Conservation (phyloP, 2,797 vertebrate species). For the Menidia menidia region DNA sequence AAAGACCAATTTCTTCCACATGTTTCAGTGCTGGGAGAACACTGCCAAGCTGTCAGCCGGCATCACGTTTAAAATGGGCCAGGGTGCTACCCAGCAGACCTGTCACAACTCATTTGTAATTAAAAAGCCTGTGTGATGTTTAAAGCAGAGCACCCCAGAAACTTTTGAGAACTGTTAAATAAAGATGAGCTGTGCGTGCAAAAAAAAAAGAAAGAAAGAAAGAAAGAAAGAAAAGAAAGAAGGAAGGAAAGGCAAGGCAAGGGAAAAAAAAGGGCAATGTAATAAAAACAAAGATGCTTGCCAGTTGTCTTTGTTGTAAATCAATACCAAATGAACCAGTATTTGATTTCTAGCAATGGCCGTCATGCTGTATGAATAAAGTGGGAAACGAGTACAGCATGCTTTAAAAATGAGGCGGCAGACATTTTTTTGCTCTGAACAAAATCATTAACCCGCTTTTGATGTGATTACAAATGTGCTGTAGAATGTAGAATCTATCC, state of each 20-base stretch:
- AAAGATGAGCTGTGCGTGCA: slow-evolving; percentile 83
- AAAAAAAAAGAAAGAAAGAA: slow-evolving; percentile 39
- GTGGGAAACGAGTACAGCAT: slow-evolving; percentile 30
- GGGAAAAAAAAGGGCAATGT: slow-evolving; percentile 53
- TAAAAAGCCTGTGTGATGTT: slow-evolving; percentile 90
- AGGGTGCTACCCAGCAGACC: slow-evolving; percentile 89
- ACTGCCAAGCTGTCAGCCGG: slow-evolving; percentile 89
- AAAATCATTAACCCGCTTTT: slow-evolving; percentile 46
- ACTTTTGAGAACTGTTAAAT: slow-evolving; percentile 87
- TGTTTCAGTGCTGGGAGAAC: slow-evolving; percentile 91
- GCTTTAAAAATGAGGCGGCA: slow-evolving; percentile 32
- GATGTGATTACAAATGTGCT: slow-evolving; percentile 27
- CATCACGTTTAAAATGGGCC: slow-evolving; percentile 90
- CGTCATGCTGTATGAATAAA: slow-evolving; percentile 43
- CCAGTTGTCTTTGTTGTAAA: slow-evolving; percentile 69
- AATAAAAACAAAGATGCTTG: slow-evolving; percentile 79
- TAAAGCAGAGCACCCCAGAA: slow-evolving; percentile 88
- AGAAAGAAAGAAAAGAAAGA: slow-evolving; percentile 12
- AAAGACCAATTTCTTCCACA: slow-evolving; percentile 99
- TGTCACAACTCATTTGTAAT: slow-evolving; percentile 97
- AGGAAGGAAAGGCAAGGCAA: slow-evolving; percentile 28
- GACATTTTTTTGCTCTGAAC: slow-evolving; percentile 42
- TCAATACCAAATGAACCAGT: slow-evolving; percentile 79
- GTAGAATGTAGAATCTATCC: not conserved
- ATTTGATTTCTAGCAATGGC: slow-evolving; percentile 52